Evolutionary conservation across 2,888 invertebrate genomes (phyloP).

Genomic region (Drepanosiphum platanoidis): DNA sequence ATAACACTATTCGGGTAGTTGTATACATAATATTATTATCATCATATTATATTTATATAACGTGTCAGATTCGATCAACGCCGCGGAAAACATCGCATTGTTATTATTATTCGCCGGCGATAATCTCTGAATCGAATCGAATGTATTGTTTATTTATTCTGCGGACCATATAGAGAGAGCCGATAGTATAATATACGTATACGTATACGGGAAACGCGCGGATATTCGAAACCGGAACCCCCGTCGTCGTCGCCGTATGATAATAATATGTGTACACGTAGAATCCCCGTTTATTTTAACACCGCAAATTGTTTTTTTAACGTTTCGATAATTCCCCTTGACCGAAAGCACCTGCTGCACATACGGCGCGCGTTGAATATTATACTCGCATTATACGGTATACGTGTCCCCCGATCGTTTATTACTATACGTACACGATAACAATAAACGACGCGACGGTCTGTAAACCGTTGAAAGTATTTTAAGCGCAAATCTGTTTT

Average conservation of each 20-base stretch:
- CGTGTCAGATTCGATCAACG: slow-evolving; percentile 53
- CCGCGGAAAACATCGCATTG: slow-evolving; percentile 52
- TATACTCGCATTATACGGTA: not conserved
- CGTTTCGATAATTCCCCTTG: slow-evolving; percentile 21
- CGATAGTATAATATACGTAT: slow-evolving; percentile 10
- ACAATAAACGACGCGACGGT: too few relatives aligned
- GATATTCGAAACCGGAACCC: slow-evolving; percentile 29
- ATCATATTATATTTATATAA: slow-evolving; percentile 12
- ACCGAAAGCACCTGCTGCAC: slow-evolving; percentile 28
- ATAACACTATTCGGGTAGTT: not conserved
- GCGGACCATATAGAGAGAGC: not conserved
- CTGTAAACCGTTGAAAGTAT: too few relatives aligned
- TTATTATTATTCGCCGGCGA: slow-evolving; percentile 29
- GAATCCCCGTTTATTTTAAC: slow-evolving; percentile 31
- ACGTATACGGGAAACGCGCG: slow-evolving; percentile 22
- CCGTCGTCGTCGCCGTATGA: too few relatives aligned
- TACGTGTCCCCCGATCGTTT: too few relatives aligned
- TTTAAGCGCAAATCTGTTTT: too few relatives aligned
- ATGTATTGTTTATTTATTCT: slow-evolving; percentile 37
- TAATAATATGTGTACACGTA: not conserved
- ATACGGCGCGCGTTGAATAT: not conserved
- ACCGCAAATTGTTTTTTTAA: slow-evolving; percentile 10
- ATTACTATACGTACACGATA: too few relatives aligned
- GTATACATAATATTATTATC: not conserved
- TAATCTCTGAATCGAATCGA: slow-evolving; percentile 57